Evolutionary conservation across 2,113 vertebrate genomes (phyloP).

Genomic region (Laterallus jamaicensis): DNA sequence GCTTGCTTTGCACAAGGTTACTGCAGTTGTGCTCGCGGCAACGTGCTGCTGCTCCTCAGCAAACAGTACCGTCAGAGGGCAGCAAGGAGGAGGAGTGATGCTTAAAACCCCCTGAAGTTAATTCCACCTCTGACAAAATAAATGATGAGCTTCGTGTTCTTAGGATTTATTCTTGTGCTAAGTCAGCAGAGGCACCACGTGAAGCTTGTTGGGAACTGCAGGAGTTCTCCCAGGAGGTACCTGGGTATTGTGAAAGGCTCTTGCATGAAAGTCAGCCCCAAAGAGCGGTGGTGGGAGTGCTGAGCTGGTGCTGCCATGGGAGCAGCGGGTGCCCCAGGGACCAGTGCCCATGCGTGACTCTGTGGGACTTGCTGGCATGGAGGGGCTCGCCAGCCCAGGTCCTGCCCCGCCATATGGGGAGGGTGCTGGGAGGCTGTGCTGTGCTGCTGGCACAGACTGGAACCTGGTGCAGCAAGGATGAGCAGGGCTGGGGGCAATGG

Average conservation of each 20-base stretch:
- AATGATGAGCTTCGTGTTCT: background rate
- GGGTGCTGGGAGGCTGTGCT: background rate
- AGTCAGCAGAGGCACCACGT: background rate
- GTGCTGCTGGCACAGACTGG: background rate
- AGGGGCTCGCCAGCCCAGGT: background rate
- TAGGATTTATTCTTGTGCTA: background rate
- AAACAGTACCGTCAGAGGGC: background rate
- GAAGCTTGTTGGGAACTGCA: background rate
- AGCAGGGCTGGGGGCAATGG: too few relatives aligned
- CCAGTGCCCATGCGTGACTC: accelerated
- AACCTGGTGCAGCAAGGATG: background rate
- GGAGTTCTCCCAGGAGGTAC: background rate
- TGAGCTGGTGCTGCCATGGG: background rate
- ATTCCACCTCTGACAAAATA: background rate
- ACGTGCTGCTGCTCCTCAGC: background rate
- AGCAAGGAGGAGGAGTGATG: background rate
- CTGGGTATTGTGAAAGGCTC: background rate
- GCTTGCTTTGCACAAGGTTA: background rate
- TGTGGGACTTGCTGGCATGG: accelerated
- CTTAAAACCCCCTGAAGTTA: background rate
- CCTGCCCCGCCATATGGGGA: background rate
- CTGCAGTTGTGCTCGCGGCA: background rate
- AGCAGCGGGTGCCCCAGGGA: background rate
- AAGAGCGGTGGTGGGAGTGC: background rate
- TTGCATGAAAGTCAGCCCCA: background rate